Conservation (phyloP, 2,113 vertebrate species). For the Pristiophorus japonicus region DNA sequence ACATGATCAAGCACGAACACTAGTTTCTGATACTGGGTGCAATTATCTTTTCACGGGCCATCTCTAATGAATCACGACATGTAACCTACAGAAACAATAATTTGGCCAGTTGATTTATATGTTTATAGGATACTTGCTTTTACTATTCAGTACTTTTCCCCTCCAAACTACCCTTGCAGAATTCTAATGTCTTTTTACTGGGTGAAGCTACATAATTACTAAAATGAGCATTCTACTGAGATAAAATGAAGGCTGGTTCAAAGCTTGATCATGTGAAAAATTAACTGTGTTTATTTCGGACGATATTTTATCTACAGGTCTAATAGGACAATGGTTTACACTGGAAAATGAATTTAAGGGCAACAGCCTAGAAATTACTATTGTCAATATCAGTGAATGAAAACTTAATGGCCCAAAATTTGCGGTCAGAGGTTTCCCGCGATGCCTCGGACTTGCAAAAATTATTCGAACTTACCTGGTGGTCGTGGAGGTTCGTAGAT, state of each 20-base stretch:
- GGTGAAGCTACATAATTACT: not conserved
- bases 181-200: not conserved
- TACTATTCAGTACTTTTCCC: not conserved
- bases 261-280: slow-evolving; percentile 22
- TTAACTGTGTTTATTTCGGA: slow-evolving; percentile 21
- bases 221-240: not conserved
- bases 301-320: not conserved
- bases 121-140: not conserved
- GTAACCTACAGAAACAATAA: not conserved
- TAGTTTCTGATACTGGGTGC: not conserved
- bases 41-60: not conserved
- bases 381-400: not conserved
- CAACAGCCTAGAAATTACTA: not conserved
- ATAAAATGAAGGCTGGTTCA: not conserved
- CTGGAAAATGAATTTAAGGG: not conserved
- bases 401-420: no score
- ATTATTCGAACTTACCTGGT: no score
- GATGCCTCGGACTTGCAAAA: no score
- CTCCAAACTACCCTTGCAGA: not conserved
- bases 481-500: no score
- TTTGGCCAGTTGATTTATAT: slow-evolving; percentile 14
- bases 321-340: not conserved
- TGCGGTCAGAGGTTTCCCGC: no score
- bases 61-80: slow-evolving; percentile 12
- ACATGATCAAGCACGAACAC: not conserved